Evolutionary conservation across 2,888 invertebrate genomes (phyloP), one percentile per base, ranked within the genome.

Genomic region (Lithosia quadra): DNA sequence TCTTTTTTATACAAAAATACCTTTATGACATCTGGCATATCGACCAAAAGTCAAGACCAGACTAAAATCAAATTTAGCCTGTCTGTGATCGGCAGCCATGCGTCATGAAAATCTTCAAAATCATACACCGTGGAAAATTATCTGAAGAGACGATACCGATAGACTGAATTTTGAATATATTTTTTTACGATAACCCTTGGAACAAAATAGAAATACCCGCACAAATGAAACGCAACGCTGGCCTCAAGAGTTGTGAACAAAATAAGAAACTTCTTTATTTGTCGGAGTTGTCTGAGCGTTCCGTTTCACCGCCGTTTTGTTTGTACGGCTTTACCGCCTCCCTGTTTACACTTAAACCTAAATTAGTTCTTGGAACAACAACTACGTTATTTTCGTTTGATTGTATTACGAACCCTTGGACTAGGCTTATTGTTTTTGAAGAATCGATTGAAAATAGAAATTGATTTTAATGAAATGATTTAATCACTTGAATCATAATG

Each of bases 261-360:
- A 79, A 73, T 74, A 80, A 75, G 77, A 72, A 78, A 79, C 68
- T 77, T 71, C 66, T 71, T 60, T 73, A 64, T 72, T 77, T 75
- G 69, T 65, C 56, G 68, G 68, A 69, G 58, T 57, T 68, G 53
- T 49, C 58, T 58, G 65, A 64, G 73, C 59, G 69, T 77, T 75
- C 69, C 75, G 79, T 78, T 76, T 72, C 78, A 74, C 67, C 43
- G 73, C 56, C 59, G 71, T 66, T 77, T 73, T 76, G 72, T 76
- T 81, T 77, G 68, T 75, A 77, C 33, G 79, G 73, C 68, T 75
- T 81, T 72, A 68, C 76, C 63, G 67, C 71, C 61, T 67, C 22
- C 72, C 73, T 81, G 81, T 81, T 81, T 81, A 79, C 79, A 80
- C 68, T 78, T 73, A 74, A 79, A 76, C 72, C 78, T 72, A 73